These are phyloP conservation scores for Colletes latitarsis DNA, from an alignment of 1,140 invertebrate species.

Conservation along the genomic window DNA sequence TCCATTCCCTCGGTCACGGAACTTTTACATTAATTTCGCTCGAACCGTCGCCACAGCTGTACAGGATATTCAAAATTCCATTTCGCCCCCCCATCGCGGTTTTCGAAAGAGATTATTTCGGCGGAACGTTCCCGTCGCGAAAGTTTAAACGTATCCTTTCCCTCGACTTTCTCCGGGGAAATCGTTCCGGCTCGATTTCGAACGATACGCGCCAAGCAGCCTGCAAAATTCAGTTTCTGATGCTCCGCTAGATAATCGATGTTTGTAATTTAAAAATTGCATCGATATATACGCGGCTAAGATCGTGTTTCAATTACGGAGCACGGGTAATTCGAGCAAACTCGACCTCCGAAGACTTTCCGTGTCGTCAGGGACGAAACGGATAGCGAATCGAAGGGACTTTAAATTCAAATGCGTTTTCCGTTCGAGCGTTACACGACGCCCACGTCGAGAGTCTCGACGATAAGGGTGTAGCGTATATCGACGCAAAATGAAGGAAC, in stretches of 20 bases:
- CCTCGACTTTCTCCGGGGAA: not conserved
- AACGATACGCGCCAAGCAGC: not conserved
- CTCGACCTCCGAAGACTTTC: no score
- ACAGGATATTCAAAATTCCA: conserved; percentile 14
- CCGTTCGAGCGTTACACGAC: conserved; percentile 55
- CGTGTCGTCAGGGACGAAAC: no score
- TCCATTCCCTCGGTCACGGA: conserved; percentile 53
- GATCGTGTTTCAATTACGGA: no score
- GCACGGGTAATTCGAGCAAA: not conserved
- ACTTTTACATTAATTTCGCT: conserved; percentile 62
- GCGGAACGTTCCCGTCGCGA: not conserved
- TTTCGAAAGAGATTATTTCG: conserved; percentile 2
- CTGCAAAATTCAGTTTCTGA: not conserved
- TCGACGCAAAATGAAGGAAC: conserved; percentile 65
- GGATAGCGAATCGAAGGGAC: no score
- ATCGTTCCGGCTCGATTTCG: not conserved
- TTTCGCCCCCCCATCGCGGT: not conserved
- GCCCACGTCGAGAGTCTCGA: conserved; percentile 38
- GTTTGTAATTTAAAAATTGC: no score
- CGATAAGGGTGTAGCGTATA: conserved; percentile 65
- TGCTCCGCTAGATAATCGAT: no score
- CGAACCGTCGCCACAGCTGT: conserved; percentile 14
- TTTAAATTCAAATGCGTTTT: conserved; percentile 44
- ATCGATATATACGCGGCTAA: no score
- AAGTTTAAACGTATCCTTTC: conserved; percentile 3